phyloP scores from a whole-genome alignment of 1,140 invertebrate genomes.

The Heliconius nattereri region DNA sequence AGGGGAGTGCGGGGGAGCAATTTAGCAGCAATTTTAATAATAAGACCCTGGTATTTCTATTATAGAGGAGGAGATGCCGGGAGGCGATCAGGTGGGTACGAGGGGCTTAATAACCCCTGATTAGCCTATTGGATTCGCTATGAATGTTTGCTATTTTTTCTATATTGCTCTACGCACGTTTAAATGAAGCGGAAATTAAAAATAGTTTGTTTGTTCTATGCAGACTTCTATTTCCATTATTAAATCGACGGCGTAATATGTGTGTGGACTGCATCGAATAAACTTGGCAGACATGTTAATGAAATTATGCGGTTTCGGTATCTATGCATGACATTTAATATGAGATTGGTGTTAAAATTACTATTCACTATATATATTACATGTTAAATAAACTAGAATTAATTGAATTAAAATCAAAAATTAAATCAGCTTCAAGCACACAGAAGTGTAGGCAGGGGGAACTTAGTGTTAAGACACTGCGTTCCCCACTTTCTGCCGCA shows the following conservation, averaged over 20 bases:
- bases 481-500: no score
- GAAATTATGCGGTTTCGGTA: conserved; percentile 48
- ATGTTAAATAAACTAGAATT: no score
- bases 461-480: no score
- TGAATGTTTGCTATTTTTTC: conserved; percentile 81
- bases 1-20: conserved; percentile 76
- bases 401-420: no score
- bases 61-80: conserved; percentile 57
- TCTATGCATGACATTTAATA: conserved; percentile 41
- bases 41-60: conserved; percentile 81
- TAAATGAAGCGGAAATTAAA: conserved; percentile 75
- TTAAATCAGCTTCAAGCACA: no score
- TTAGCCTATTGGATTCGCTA: conserved; percentile 80
- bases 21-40: conserved; percentile 83
- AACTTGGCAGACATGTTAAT: conserved; percentile 50
- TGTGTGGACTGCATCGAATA: conserved; percentile 48
- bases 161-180: conserved; percentile 70
- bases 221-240: conserved; percentile 53
- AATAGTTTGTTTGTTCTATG: conserved; percentile 66
- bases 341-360: conserved; percentile 18
- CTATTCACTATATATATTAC: not conserved
- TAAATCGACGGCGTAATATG: conserved; percentile 52
- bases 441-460: no score
- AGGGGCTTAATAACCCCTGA: conserved; percentile 79
- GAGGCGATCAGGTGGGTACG: conserved; percentile 76